Evolutionary conservation across 2,888 invertebrate genomes (phyloP), one percentile per base, ranked within the genome.

Genomic region (Synanthedon vespiformis): DNA sequence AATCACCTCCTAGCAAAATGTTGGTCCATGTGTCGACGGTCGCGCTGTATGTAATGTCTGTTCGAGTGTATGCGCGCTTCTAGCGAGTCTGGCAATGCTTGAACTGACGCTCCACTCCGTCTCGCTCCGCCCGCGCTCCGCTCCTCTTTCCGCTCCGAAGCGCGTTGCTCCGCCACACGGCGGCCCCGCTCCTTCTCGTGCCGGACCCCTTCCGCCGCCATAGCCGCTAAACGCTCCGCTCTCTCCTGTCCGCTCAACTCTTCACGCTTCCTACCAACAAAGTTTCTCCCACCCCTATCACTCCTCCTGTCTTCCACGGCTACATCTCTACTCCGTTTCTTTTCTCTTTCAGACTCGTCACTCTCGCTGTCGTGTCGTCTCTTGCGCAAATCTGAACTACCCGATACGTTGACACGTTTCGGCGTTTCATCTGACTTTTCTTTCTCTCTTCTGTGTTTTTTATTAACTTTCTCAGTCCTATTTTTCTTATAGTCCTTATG

Each of bases 11-110:
- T 88, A 0, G 94, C 94, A 85, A 97, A 97, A 79, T 96, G 92
- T 56, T 91, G 89, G 63, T 95, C 92, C 94, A 97, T 95, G 51
- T 94, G 92, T 22, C 89, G 83, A 16, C 89, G 89, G 3, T 93
- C 93, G 54, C 96, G 89, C 74, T 98, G 97, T 59, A 97, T 95
- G 65, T 95, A 95, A 75, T 97, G 95, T 48, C 94, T 90, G 72
- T 96, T 98, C 12, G 97, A 91, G 68, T 93, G 95, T 51, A 98
- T 92, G 61, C 97, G 89, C 57, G 92, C 91, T 68, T 95, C 96
- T 0, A 98, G 92, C 10, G 93, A 92, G 53, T 91, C 91, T 18
- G 89, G 89, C 59, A 90, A 89, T 0, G 92, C 91, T 52, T 64
- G 88, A 66, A 67, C 89, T 79, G 57, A 87, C 84, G 61, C 74